Percentiles rank a stretch among this genome's conserved stretches.
These are phyloP conservation scores for Drosophila nr. perissopoda DNA, from an alignment of 2,888 invertebrate genomes.

Conservation along the genomic window DNA sequence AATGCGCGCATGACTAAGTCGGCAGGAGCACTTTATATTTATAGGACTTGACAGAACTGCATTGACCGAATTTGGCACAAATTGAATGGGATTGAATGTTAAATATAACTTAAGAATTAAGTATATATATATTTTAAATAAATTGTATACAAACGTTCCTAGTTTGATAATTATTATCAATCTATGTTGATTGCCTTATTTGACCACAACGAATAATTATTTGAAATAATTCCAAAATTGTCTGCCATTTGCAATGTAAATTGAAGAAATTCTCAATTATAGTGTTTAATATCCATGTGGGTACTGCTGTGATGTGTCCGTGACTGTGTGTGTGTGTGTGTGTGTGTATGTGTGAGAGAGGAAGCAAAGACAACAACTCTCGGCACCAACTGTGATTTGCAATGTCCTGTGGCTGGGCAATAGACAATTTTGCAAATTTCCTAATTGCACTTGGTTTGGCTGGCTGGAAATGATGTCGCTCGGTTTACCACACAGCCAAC, in stretches of 20 bases:
- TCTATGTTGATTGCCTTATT: slow-evolving; percentile 19
- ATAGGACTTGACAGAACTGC: neutral
- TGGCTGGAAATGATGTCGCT: slow-evolving; percentile 55
- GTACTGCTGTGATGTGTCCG: slow-evolving; percentile 1
- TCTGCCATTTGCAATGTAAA: slow-evolving; percentile 56
- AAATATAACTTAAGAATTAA: slow-evolving; percentile 1
- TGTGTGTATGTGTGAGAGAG: slow-evolving; percentile 11
- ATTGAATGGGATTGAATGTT: neutral
- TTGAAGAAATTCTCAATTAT: slow-evolving; percentile 25
- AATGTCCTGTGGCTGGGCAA: slow-evolving; percentile 45
- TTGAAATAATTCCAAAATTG: slow-evolving; percentile 59
- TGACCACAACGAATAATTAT: slow-evolving; percentile 38
- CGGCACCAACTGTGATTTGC: slow-evolving; percentile 41
- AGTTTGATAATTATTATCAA: slow-evolving; percentile 1
- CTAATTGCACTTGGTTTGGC: slow-evolving; percentile 74
- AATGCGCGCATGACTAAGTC: slow-evolving; percentile 5
- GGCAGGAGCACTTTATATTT: slow-evolving; percentile 13
- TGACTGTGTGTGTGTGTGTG: neutral
- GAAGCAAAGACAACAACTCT: slow-evolving; percentile 45
- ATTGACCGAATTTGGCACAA: neutral
- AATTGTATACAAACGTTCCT: neutral
- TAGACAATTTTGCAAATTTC: slow-evolving; percentile 68
- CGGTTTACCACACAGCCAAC: slow-evolving; percentile 54
- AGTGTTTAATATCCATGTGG: slow-evolving; percentile 1
- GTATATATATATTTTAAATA: slow-evolving; percentile 12